Evolutionary conservation across 2,113 vertebrate genomes (phyloP).

Genomic region (Cochlearius cochlearius): DNA sequence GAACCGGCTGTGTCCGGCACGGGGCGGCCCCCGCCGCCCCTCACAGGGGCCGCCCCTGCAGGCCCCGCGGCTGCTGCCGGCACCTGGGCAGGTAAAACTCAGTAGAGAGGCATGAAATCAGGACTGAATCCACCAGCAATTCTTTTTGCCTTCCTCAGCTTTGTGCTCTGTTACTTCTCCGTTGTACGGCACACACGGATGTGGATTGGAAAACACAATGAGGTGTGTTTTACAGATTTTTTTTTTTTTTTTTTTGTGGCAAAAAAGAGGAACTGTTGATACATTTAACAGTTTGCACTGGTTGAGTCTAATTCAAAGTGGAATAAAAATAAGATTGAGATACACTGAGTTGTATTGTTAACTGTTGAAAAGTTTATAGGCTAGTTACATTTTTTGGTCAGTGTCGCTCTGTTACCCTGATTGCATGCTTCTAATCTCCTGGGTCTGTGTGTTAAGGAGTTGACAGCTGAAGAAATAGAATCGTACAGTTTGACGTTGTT

Average conservation of each 20-base stretch:
- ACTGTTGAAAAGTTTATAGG: not conserved
- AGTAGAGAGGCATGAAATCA: fast-evolving
- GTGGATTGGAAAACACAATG: not conserved
- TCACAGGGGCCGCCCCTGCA: not conserved
- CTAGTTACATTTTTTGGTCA: not conserved
- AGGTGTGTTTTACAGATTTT: not conserved
- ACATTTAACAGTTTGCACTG: not conserved
- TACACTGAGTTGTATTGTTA: not conserved
- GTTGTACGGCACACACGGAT: fast-evolving
- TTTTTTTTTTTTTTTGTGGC: not conserved
- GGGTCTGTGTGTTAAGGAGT: not conserved
- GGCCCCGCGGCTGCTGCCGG: fast-evolving
- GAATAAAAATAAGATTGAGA: not conserved
- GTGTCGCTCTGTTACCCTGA: not conserved
- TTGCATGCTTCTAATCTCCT: not conserved
- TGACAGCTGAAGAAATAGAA: not conserved
- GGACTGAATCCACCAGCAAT: not conserved
- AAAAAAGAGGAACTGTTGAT: not conserved
- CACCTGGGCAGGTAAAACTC: not conserved
- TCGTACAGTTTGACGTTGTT: not conserved
- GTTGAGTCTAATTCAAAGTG: not conserved
- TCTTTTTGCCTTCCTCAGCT: not conserved
- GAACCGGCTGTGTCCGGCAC: too few relatives aligned
- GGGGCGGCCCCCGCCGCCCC: not conserved
- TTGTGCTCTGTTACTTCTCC: not conserved